These are phyloP conservation scores for Drosophila vallismaia DNA, from an alignment of 2,888 invertebrate species.

Conservation along the genomic window DNA sequence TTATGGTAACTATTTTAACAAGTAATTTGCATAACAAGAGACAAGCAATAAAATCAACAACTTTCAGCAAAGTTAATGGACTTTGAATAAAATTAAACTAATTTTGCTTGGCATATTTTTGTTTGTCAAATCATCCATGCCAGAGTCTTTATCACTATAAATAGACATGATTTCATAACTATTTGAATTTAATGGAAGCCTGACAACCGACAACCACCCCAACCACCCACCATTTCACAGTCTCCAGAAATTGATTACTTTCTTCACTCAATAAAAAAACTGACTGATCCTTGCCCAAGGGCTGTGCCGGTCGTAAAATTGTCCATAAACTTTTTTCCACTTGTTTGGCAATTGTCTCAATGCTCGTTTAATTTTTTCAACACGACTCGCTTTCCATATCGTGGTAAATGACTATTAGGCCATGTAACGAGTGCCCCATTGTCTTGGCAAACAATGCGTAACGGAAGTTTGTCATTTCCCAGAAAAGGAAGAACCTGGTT, in stretches of 20 bases:
- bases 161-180: slow-evolving; percentile 46
- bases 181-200: slow-evolving; percentile 36
- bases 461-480: slow-evolving; percentile 61
- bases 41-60: slow-evolving; percentile 29
- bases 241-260: slow-evolving; percentile 44
- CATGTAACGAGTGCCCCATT: slow-evolving; percentile 39
- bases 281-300: slow-evolving; percentile 25
- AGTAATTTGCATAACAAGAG: slow-evolving; percentile 32
- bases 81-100: slow-evolving; percentile 32
- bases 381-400: slow-evolving; percentile 72
- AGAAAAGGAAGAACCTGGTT: slow-evolving; percentile 11
- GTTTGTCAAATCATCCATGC: slow-evolving; percentile 3
- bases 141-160: slow-evolving; percentile 15
- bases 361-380: slow-evolving; percentile 77
- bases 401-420: slow-evolving; percentile 78
- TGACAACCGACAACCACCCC: not conserved
- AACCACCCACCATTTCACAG: slow-evolving; percentile 2
- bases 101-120: slow-evolving; percentile 34
- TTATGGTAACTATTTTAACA: slow-evolving; percentile 14
- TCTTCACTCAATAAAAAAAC: slow-evolving; percentile 57
- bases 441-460: slow-evolving; percentile 64
- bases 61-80: slow-evolving; percentile 22
- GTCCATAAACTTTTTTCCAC: slow-evolving; percentile 51
- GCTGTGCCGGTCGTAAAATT: slow-evolving; percentile 46
- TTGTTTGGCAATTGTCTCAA: slow-evolving; percentile 66